A percentile compares a stretch with the other conserved stretches of the same genome.
Conservation (phyloP, 2,113 vertebrate genomes). For the Tragelaphus strepsiceros region DNA sequence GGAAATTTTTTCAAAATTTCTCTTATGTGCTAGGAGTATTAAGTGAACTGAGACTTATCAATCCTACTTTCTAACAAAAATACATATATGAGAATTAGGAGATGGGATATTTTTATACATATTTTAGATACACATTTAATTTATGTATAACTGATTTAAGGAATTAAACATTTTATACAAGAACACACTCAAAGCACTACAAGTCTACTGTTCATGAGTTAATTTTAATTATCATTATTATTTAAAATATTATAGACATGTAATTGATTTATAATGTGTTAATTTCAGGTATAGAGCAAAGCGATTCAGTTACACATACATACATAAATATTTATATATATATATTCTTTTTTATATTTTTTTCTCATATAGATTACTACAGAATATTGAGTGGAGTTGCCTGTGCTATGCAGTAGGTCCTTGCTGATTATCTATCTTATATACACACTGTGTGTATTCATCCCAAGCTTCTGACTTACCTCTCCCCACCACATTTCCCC, state of each 20-base stretch:
- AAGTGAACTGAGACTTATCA: neutral
- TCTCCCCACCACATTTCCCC: neutral
- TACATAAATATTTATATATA: neutral
- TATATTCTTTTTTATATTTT: neutral
- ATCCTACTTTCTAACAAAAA: conserved; percentile 1
- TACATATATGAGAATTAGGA: neutral
- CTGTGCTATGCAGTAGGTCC: neutral
- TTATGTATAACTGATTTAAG: neutral
- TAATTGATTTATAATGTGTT: neutral
- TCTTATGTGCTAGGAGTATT: neutral
- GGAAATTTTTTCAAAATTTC: neutral
- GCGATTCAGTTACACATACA: neutral
- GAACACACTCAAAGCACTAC: neutral
- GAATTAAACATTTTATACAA: neutral
- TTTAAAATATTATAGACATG: neutral
- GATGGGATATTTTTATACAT: neutral
- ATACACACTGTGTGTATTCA: neutral
- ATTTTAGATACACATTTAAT: neutral
- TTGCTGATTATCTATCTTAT: neutral
- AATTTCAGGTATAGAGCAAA: neutral
- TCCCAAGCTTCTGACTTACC: neutral
- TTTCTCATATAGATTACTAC: neutral
- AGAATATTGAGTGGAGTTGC: neutral
- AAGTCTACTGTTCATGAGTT: neutral
- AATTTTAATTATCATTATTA: too few relatives aligned